A percentile compares a stretch with the other conserved stretches of the same genome.
These are phyloP conservation scores for Bombus breviceps DNA, from an alignment of 1,140 invertebrate species.

Conservation along the genomic window DNA sequence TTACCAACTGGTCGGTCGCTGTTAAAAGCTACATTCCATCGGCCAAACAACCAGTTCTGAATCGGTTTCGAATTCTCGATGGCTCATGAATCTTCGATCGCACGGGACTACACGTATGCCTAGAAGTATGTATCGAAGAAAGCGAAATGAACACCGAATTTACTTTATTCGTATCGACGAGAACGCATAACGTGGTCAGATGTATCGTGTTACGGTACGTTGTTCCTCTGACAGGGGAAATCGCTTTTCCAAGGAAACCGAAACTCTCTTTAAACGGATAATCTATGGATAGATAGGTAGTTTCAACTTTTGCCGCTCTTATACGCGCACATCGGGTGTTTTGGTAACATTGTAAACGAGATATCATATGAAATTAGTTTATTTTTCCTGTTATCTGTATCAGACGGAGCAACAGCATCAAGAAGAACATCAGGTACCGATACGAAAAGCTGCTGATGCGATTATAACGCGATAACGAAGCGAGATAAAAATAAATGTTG, in stretches of 20 bases:
- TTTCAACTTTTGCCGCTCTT: background rate
- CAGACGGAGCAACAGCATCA: background rate
- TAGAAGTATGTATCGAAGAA: slow-evolving; percentile 2
- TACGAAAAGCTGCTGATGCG: background rate
- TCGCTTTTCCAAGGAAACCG: background rate
- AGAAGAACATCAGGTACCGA: background rate
- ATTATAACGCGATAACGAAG: slow-evolving; percentile 5
- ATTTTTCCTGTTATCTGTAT: slow-evolving; percentile 5
- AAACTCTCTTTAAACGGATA: background rate
- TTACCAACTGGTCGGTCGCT: slow-evolving; percentile 31
- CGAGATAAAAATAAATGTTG: slow-evolving; percentile 2
- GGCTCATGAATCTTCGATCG: slow-evolving; percentile 60
- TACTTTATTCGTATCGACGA: background rate
- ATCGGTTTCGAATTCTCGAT: slow-evolving; percentile 66
- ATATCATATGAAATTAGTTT: background rate
- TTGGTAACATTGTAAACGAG: background rate
- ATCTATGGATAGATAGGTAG: background rate
- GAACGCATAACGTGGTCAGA: background rate
- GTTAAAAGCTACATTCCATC: slow-evolving; percentile 72
- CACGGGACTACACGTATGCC: background rate
- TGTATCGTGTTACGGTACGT: background rate
- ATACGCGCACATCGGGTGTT: too few relatives aligned
- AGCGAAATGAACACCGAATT: slow-evolving; percentile 22
- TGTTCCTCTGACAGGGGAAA: background rate
- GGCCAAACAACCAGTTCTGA: slow-evolving; percentile 69